Conservation (phyloP, 2,113 vertebrate genomes). For the Nothoprocta perdicaria region DNA sequence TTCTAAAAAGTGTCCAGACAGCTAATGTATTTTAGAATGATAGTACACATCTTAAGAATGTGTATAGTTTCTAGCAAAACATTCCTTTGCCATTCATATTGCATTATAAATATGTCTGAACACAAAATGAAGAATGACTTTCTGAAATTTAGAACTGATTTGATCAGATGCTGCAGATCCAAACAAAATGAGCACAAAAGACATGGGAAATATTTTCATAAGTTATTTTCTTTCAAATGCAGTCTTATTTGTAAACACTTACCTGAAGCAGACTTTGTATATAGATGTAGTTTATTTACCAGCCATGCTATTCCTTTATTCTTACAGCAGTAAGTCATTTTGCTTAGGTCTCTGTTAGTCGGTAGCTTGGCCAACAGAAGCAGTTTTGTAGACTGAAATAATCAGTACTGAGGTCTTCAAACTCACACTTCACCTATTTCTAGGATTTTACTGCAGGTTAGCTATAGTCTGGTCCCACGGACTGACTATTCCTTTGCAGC, state of each 20-base stretch:
- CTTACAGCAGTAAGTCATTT: background rate
- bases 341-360: background rate
- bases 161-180: background rate
- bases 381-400: background rate
- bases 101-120: background rate
- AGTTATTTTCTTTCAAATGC: background rate
- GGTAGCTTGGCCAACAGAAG: background rate
- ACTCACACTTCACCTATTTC: fast-evolving
- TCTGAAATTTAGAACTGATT: background rate
- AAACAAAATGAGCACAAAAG: background rate
- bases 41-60: background rate
- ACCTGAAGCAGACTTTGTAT: background rate
- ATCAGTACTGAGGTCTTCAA: background rate
- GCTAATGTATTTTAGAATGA: background rate
- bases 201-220: background rate
- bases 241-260: fast-evolving
- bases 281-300: background rate
- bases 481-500: background rate
- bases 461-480: background rate
- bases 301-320: background rate
- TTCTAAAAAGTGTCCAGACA: background rate
- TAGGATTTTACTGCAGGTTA: background rate
- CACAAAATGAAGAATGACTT: background rate
- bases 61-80: background rate
- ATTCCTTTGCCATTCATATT: background rate